Conservation (phyloP, 2,113 vertebrate genomes). For the Melanotaenia duboulayi region DNA sequence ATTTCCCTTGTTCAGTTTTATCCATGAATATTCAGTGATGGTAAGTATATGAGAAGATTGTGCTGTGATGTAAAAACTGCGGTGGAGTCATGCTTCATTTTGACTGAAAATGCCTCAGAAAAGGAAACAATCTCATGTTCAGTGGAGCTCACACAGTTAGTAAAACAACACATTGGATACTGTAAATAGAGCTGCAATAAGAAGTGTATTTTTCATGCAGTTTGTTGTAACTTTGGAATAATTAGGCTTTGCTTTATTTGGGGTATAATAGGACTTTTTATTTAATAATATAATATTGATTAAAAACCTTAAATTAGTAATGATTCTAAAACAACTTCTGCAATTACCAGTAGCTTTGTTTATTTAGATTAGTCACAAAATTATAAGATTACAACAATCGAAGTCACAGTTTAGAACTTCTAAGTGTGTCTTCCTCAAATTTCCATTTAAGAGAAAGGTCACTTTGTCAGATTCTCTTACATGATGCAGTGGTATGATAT, state of each 20-base stretch:
- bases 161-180: conserved; percentile 44
- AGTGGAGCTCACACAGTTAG: conserved; percentile 21
- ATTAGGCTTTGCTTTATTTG: conserved; percentile 5
- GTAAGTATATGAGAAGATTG: conserved; percentile 22
- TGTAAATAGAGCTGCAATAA: conserved; percentile 17
- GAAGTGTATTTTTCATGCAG: conserved; percentile 5
- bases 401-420: background rate
- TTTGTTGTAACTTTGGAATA: conserved; percentile 19
- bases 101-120: conserved; percentile 11
- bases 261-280: background rate
- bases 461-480: conserved; percentile 25
- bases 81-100: conserved; percentile 44
- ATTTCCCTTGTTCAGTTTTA: conserved; percentile 21
- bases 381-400: conserved; percentile 9
- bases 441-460: conserved; percentile 23
- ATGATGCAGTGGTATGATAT: conserved; percentile 38
- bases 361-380: conserved; percentile 36
- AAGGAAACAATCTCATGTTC: conserved; percentile 1
- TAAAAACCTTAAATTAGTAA: conserved; percentile 32
- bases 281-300: conserved; percentile 67
- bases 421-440: background rate
- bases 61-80: conserved; percentile 21
- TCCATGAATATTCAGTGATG: conserved; percentile 10
- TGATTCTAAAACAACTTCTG: conserved; percentile 9
- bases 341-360: conserved; percentile 36